Evolutionary conservation across 1,140 invertebrate genomes (phyloP).

Genomic region (Lethrus apterus): DNA sequence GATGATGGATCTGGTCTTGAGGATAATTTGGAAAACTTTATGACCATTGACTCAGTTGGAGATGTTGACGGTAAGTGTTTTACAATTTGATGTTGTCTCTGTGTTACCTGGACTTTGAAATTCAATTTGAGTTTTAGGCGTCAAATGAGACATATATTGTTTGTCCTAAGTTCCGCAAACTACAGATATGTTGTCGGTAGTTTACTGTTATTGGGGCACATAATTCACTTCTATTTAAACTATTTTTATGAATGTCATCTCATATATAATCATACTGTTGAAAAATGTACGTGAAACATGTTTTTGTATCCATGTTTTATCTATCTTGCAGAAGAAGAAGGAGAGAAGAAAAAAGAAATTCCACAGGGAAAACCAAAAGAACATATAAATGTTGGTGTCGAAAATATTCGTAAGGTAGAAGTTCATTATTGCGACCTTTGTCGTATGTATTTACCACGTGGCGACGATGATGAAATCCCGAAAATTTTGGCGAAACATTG

Average conservation of each 20-base stretch:
- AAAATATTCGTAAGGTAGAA: constrained; percentile 67
- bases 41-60: constrained; percentile 77
- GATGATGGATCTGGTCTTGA: constrained; percentile 51
- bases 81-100: constrained; percentile 16
- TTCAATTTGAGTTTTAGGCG: constrained; percentile 23
- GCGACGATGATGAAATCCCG: constrained; percentile 49
- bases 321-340: constrained; percentile 47
- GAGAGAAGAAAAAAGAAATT: constrained; percentile 49
- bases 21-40: constrained; percentile 74
- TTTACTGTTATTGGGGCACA: too few relatives aligned
- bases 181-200: too few relatives aligned
- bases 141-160: constrained; percentile 24
- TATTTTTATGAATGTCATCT: too few relatives aligned
- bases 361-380: constrained; percentile 46
- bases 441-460: constrained; percentile 58
- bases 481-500: constrained; percentile 60
- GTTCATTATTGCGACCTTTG: constrained; percentile 68
- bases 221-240: too few relatives aligned
- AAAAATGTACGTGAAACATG: not conserved
- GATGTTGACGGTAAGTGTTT: constrained; percentile 62
- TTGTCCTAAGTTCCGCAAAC: constrained; percentile 7
- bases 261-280: too few relatives aligned
- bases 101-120: constrained; percentile 20
- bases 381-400: constrained; percentile 65
- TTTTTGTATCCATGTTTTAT: constrained; percentile 17